Percentiles rank a stretch among this genome's conserved stretches.
These are phyloP conservation scores for Nettapus auritus DNA, from an alignment of 2,113 vertebrate genomes.

Conservation along the genomic window DNA sequence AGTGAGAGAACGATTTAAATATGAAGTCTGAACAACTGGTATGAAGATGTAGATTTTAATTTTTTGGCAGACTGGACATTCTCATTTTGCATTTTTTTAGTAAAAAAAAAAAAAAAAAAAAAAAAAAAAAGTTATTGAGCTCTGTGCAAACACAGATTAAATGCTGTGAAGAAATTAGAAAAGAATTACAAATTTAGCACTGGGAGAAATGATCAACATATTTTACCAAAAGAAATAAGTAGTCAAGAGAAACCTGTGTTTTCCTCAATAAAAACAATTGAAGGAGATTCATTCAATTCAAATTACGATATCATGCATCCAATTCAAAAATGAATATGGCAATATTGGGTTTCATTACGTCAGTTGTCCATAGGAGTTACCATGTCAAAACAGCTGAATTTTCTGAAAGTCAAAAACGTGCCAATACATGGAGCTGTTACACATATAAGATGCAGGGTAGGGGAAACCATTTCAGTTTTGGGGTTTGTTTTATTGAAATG, in stretches of 20 bases:
- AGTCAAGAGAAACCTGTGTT: conserved; percentile 3
- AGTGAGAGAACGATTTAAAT: background rate
- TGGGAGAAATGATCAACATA: background rate
- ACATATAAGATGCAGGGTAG: background rate
- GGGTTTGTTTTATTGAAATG: background rate
- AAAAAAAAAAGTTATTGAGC: background rate
- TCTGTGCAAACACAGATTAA: background rate
- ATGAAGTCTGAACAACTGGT: background rate
- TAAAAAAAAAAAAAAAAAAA: background rate
- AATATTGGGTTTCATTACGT: conserved; percentile 21
- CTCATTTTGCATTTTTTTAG: background rate
- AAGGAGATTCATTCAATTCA: background rate
- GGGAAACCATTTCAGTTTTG: background rate
- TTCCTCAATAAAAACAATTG: conserved; percentile 15
- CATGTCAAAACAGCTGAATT: background rate
- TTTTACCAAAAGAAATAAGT: background rate
- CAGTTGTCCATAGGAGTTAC: background rate
- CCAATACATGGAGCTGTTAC: background rate
- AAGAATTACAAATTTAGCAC: background rate
- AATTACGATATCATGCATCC: background rate
- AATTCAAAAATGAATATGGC: conserved; percentile 32
- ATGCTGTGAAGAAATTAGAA: background rate
- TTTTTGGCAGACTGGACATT: background rate
- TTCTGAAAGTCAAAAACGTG: conserved; percentile 19
- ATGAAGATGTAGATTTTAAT: background rate